These are phyloP conservation scores for Cariama cristata DNA, from an alignment of 2,113 vertebrate genomes.

Conservation along the genomic window DNA sequence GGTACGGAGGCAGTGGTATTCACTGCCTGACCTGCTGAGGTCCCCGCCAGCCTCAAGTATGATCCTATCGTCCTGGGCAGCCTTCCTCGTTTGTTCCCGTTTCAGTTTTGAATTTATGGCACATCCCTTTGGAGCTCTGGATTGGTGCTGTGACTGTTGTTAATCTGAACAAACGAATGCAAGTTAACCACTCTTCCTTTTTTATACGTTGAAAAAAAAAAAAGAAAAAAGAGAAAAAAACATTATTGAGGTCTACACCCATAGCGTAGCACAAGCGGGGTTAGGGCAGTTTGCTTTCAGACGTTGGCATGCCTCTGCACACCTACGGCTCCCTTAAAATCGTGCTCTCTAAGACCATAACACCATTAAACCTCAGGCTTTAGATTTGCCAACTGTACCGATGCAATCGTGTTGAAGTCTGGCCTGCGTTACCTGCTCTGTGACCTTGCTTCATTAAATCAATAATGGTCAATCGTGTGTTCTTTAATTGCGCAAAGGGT, in stretches of 20 bases:
- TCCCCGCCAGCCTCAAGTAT: not conserved
- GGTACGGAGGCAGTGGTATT: not conserved
- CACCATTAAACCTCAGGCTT: not conserved
- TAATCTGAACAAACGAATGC: not conserved
- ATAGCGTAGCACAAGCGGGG: not conserved
- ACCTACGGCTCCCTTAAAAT: not conserved
- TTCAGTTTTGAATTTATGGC: not conserved
- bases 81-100: not conserved
- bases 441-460: constrained; percentile 11
- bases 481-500: not conserved
- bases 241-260: accelerated
- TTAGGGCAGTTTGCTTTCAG: not conserved
- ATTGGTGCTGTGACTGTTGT: not conserved
- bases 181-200: not conserved
- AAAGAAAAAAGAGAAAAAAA: not conserved
- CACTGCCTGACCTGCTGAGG: not conserved
- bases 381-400: not conserved
- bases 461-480: not conserved
- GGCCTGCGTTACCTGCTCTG: not conserved
- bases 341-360: not conserved
- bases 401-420: not conserved
- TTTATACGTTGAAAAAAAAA: not conserved
- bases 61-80: not conserved
- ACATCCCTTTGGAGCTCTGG: not conserved
- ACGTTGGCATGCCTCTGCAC: not conserved